These are phyloP conservation scores for Girardinus metallicus DNA, from an alignment of 2,797 vertebrate species.

Conservation along the genomic window DNA sequence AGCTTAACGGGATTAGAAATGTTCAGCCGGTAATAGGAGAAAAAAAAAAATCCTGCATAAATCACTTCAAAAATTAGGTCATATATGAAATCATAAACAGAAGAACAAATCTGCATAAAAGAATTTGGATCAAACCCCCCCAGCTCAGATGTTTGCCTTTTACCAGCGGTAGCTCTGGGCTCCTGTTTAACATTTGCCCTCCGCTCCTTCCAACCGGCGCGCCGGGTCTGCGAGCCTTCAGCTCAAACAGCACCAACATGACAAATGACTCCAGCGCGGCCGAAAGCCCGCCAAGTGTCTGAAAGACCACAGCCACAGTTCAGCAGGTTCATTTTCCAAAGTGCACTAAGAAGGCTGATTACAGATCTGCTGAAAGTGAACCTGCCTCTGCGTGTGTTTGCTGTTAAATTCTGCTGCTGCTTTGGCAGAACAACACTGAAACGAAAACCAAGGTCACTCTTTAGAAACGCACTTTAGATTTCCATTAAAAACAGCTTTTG, in stretches of 20 bases:
- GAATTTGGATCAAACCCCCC: slow-evolving; percentile 13
- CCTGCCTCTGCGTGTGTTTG: slow-evolving; percentile 4
- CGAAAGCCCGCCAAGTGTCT: not conserved
- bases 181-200: slow-evolving; percentile 59
- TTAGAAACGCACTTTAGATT: slow-evolving; percentile 17
- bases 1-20: slow-evolving; percentile 4
- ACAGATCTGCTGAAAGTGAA: slow-evolving; percentile 17
- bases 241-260: slow-evolving; percentile 14
- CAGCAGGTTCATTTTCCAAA: slow-evolving; percentile 16
- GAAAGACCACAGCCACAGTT: not conserved
- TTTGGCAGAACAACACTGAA: slow-evolving; percentile 11
- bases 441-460: slow-evolving; percentile 25
- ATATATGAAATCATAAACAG: not conserved
- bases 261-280: slow-evolving; percentile 18
- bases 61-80: slow-evolving; percentile 9
- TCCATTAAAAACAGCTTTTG: slow-evolving; percentile 2
- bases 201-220: slow-evolving; percentile 32
- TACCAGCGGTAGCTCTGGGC: slow-evolving; percentile 33
- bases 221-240: slow-evolving; percentile 19
- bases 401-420: not conserved
- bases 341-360: not conserved
- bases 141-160: slow-evolving; percentile 30
- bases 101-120: not conserved
- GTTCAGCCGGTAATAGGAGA: slow-evolving; percentile 12
- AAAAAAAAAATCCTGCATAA: slow-evolving; percentile 10